These are phyloP conservation scores for Brachypterus glaber DNA, from an alignment of 2,888 invertebrate species.

Conservation along the genomic window DNA sequence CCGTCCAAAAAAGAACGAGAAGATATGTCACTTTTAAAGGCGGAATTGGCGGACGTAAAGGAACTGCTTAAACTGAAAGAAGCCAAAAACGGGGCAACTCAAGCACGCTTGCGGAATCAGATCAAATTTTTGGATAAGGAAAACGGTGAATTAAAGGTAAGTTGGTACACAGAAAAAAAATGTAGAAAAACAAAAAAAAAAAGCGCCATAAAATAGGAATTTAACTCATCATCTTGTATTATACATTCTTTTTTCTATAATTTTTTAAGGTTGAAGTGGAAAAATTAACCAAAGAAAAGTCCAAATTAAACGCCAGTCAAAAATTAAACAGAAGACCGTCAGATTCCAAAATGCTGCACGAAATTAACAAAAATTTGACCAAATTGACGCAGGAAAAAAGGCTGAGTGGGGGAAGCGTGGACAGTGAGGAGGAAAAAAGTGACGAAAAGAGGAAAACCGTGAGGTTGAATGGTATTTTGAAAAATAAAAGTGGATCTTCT, in stretches of 20 bases:
- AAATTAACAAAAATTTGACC: constrained; percentile 58
- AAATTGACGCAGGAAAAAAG: constrained; percentile 35
- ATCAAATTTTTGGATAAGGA: constrained; percentile 64
- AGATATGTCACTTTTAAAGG: constrained; percentile 55
- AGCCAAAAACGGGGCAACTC: constrained; percentile 58
- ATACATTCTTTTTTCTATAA: too few species aligned
- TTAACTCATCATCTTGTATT: too few species aligned
- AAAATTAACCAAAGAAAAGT: constrained; percentile 56
- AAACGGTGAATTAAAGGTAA: constrained; percentile 51
- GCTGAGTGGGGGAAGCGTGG: constrained; percentile 7
- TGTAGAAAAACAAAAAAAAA: too few species aligned
- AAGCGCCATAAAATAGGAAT: too few species aligned
- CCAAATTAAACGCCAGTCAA: constrained; percentile 51
- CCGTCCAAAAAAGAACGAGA: constrained; percentile 59
- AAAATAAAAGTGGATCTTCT: too few species aligned
- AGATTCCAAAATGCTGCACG: constrained; percentile 66
- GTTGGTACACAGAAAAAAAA: too few species aligned
- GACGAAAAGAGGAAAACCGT: constrained; percentile 8
- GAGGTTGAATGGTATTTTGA: too few species aligned
- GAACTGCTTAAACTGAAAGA: constrained; percentile 65
- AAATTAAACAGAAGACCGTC: constrained; percentile 46
- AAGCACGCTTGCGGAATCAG: constrained; percentile 65
- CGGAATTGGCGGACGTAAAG: constrained; percentile 55
- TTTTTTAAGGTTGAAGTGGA: constrained; percentile 59
- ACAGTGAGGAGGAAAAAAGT: constrained; percentile 12